Base-by-base conservation (phyloP, 2,797 vertebrate species). In the Urocyon cinereoargenteus region DNA sequence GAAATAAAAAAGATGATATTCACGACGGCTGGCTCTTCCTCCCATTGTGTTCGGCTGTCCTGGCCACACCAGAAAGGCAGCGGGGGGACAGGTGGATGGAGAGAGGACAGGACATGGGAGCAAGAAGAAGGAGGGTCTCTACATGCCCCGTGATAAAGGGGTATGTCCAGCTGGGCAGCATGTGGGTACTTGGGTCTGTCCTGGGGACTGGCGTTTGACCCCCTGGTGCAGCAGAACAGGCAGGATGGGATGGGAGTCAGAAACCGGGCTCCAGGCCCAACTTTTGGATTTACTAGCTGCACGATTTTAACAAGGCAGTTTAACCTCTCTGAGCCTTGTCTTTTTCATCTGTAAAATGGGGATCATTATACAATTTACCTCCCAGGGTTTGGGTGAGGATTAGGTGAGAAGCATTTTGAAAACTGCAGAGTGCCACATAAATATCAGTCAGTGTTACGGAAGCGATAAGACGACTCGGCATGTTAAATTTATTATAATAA, bases 401-500 rank as follows among this genome's bases (percentile, higher is more conserved):
- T 70, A 12, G n/a, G 73, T 34, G 77, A 93, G 78, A 89, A 55
- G 49, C 40, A 26, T 49, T 92, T 36, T 68, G 64, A 66, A 64
- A 77, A 82, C 31, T 16, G n/a, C 87, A 13, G 51, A 49, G 77
- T 49, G 55, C n/a, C 21, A 15, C 11, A 62, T 51, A 86, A 24
- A 73, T 6, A 21, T 53, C 10, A n/a, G 64, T 45, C 75, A 40
- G 49, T 72, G 34, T 57, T 10, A 81, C 0, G 5, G 70, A 78
- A 86, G 53, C 0, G 0, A 75, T 40, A 68, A 64, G 78, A 59
- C 0, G 11, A 75, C 70, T 22, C 53, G 59, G n/a, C n/a, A 1
- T 75, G 91, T 75, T 90, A 91, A 51, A 68, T 91, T 95, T 96
- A 96, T 94, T 97, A 82, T 11, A 57, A 90, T 66, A 64, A 96